phyloP scores from a whole-genome alignment of 2,113 vertebrate genomes.

The Pampusana beccarii region DNA sequence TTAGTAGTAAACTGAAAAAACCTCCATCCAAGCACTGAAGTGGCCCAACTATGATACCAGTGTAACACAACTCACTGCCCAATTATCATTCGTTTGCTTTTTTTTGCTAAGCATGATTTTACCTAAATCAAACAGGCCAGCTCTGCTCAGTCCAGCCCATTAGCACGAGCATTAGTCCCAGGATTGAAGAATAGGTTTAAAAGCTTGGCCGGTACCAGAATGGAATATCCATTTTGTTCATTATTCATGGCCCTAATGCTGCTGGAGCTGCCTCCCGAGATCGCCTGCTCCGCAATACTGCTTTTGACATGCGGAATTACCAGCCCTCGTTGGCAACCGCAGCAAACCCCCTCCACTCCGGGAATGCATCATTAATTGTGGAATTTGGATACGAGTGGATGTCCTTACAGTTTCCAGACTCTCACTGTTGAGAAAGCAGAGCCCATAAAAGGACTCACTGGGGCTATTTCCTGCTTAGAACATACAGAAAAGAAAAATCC shows the following conservation, averaged over 20 bases:
- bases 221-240: neutral
- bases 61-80: neutral
- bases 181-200: neutral
- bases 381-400: slow-evolving; percentile 26
- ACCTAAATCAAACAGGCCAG: neutral
- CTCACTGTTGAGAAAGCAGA: neutral
- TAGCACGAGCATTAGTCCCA: neutral
- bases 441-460: neutral
- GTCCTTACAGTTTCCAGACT: slow-evolving; percentile 46
- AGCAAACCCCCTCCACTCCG: neutral
- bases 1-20: neutral
- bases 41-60: neutral
- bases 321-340: neutral
- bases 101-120: neutral
- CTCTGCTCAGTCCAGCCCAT: neutral
- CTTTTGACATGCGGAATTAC: neutral
- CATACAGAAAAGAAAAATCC: slow-evolving; percentile 19
- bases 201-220: neutral
- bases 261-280: neutral
- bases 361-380: slow-evolving; percentile 27
- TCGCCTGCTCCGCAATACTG: neutral
- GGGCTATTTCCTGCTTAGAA: slow-evolving; percentile 32
- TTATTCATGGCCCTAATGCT: neutral
- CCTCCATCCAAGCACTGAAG: neutral
- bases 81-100: neutral